Conservation (phyloP, 1,140 invertebrate genomes). For the Nomia melanderi region DNA sequence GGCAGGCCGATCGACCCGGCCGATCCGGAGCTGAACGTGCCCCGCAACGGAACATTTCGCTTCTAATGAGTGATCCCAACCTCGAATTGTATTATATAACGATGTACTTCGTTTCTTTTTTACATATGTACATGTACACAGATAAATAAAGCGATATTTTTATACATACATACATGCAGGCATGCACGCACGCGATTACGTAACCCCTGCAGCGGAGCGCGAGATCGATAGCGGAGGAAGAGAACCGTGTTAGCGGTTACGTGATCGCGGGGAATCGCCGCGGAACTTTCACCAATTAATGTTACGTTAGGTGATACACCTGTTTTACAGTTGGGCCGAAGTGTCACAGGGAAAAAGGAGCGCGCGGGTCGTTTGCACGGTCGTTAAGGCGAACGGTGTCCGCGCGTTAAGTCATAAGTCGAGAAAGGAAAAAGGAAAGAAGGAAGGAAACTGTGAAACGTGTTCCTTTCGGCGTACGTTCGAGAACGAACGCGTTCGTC, state of each 20-base stretch:
- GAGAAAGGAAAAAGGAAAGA: conserved; percentile 25
- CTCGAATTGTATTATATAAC: conserved; percentile 58
- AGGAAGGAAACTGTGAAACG: not conserved
- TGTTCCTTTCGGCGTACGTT: too few species aligned
- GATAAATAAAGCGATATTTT: conserved; percentile 64
- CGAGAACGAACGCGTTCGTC: conserved; percentile 6
- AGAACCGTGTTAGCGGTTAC: conserved; percentile 37
- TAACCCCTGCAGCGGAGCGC: conserved; percentile 16
- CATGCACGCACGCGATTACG: conserved; percentile 40
- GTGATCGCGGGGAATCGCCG: conserved; percentile 55
- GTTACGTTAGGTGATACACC: conserved; percentile 50
- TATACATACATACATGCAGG: too few species aligned
- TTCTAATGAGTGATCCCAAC: conserved; percentile 49
- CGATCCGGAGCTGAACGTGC: too few species aligned
- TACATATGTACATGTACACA: too few species aligned
- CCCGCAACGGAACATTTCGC: conserved; percentile 10
- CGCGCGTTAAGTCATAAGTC: not conserved
- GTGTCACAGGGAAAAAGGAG: conserved; percentile 32
- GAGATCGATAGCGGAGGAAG: not conserved
- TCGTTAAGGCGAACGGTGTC: conserved; percentile 42
- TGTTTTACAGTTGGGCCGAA: conserved; percentile 39
- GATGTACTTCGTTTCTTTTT: conserved; percentile 27
- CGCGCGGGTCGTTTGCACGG: conserved; percentile 3
- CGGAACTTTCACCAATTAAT: conserved; percentile 57
- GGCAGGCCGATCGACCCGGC: not conserved